Conservation (phyloP, 35 echinoderm and acorn worm species). For the Ptychodera flava region DNA sequence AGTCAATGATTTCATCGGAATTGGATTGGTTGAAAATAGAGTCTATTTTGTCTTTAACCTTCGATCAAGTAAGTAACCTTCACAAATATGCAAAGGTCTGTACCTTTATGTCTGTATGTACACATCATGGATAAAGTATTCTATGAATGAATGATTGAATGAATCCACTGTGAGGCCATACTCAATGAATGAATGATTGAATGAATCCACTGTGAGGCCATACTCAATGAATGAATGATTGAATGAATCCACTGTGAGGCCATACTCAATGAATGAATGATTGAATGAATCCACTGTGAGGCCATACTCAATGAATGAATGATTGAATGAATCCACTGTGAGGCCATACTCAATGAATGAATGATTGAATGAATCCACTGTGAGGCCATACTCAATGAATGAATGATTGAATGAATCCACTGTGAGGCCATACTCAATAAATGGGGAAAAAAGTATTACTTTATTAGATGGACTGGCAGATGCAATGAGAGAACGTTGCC, state of each 20-base stretch:
- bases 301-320: not conserved
- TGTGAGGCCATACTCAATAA: too few species aligned
- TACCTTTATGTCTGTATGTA: not conserved
- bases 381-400: not conserved
- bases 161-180: not conserved
- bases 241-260: not conserved
- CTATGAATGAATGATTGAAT: not conserved
- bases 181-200: not conserved
- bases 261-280: not conserved
- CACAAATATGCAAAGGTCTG: not conserved
- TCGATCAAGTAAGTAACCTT: conserved; percentile 58
- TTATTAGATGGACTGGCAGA: too few species aligned
- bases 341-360: not conserved
- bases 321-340: not conserved
- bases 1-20: conserved; percentile 73
- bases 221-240: not conserved
- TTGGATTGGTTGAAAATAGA: conserved; percentile 49
- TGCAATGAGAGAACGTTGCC: too few species aligned
- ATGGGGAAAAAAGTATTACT: too few species aligned
- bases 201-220: not conserved
- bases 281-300: not conserved
- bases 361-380: not conserved
- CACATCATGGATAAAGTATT: not conserved
- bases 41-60: conserved; percentile 80
- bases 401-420: too few species aligned